Evolutionary conservation across 2,888 invertebrate genomes (phyloP), one percentile per base, ranked within the genome.

Genomic region (Lepidocyrtinus sp.): DNA sequence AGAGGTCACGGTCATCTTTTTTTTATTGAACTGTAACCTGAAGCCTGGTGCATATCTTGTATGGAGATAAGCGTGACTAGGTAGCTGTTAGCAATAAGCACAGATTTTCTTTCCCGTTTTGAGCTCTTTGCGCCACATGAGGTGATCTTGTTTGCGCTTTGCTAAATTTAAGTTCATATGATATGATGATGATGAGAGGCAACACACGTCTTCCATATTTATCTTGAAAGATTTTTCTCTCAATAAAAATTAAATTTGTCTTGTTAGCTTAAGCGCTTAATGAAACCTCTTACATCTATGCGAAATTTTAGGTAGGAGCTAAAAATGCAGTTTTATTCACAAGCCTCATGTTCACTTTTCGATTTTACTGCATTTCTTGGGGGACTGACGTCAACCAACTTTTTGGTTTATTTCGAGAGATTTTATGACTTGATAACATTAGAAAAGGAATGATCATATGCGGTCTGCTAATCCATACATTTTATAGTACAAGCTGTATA

Each of bases 401-500:
- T 50, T 65, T 73, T 24, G 64, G 27, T 24, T 73, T 65, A 65
- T 73, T 72, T 72, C 50, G 65, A 55, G 64, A 55, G 65, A 73
- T 65, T 73, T 65, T 72, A 72, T 55, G 73, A 25, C 65, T 55
- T 25, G 73, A 73, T 73, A 73, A 55, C 64, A 73, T 73, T 50
- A 55, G 63, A 50, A 64, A 26, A 63, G 21, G 26, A 65, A 65
- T 73, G 73, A 64, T 65, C 55, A 50, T 55, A 64, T 65, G 65
- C 3, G 24, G 26, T 45, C 22, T 22, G 9, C 19, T 65, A 65
- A 17, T n/a, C n/a, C n/a, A 36, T 64, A 62, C 21, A 69, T 55
- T 69, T 69, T 69, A 69, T 69, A 50, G 22, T 68, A 68, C 46
- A 5, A 15, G 15, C n/a, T 50, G 50, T 36, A 36, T n/a, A 50